Evolutionary conservation across 2,113 vertebrate species (phyloP).

Genomic region (Mobula hypostoma): DNA sequence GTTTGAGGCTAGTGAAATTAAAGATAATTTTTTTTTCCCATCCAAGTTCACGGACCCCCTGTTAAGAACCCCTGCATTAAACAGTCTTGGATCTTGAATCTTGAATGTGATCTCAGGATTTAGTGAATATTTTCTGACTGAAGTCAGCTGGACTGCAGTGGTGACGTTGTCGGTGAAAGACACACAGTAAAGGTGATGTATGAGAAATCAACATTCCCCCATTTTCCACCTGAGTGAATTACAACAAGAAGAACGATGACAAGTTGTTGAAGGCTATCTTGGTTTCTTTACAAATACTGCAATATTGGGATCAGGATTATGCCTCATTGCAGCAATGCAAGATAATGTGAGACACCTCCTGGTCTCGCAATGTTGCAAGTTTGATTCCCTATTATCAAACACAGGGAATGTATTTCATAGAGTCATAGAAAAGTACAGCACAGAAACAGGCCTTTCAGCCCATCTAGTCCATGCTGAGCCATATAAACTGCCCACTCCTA

Average conservation of each 20-base stretch:
- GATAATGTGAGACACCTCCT: background rate
- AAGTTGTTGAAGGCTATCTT: background rate
- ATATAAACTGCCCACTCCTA: too few species aligned
- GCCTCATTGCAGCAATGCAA: background rate
- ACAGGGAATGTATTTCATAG: background rate
- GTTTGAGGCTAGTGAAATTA: too few species aligned
- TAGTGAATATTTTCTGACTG: background rate
- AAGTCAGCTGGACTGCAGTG: background rate
- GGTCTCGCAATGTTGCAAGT: background rate
- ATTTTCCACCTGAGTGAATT: background rate
- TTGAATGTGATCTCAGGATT: background rate
- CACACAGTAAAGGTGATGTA: background rate
- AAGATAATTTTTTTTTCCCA: too few species aligned
- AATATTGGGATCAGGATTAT: background rate
- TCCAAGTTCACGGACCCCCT: too few species aligned
- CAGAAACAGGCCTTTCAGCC: too few species aligned
- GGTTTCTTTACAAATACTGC: background rate
- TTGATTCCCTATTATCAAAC: conserved; percentile 5
- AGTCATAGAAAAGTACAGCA: too few species aligned
- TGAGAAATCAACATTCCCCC: background rate
- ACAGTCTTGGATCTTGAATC: too few species aligned
- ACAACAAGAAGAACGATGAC: background rate
- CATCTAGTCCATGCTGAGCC: too few species aligned
- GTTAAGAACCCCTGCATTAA: too few species aligned
- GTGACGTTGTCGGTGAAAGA: background rate